Percentiles rank a stretch among this genome's conserved stretches.
Evolutionary conservation across 2,797 vertebrate genomes (phyloP).

Genomic region (Tenualosa ilisha): DNA sequence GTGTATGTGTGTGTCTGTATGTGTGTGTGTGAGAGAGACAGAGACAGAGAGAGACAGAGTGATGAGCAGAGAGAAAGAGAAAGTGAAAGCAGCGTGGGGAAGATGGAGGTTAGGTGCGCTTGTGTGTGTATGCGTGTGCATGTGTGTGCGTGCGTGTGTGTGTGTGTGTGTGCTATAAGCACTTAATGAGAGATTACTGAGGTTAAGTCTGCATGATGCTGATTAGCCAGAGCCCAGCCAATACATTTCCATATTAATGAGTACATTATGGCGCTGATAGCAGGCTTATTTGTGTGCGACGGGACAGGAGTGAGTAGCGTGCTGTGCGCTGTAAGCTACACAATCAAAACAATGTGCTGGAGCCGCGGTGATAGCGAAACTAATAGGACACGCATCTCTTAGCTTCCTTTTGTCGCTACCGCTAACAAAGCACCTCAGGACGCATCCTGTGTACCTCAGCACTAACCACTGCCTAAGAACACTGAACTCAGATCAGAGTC

Average conservation of each 20-base stretch:
- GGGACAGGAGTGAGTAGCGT: not conserved
- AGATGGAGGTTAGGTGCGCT: too few relatives aligned
- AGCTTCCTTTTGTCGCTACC: not conserved
- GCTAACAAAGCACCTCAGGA: not conserved
- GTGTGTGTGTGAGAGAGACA: not conserved
- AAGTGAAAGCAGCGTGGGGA: not conserved
- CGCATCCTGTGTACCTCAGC: too few relatives aligned
- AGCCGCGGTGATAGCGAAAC: not conserved
- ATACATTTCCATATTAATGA: not conserved
- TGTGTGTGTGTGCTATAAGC: not conserved
- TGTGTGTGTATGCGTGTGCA: not conserved
- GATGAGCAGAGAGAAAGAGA: not conserved
- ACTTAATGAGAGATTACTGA: conserved; percentile 4
- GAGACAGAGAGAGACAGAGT: too few relatives aligned
- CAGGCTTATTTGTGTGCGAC: not conserved
- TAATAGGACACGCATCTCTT: not conserved
- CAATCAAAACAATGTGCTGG: not conserved
- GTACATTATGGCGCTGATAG: not conserved
- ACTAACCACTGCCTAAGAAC: not conserved
- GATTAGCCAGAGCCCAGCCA: not conserved
- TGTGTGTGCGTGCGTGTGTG: not conserved
- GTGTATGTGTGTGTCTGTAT: not conserved
- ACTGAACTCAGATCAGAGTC: not conserved
- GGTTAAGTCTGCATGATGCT: conserved; percentile 15
- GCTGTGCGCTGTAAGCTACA: not conserved